Evolutionary conservation across 2,113 vertebrate genomes (phyloP).

Genomic region (Eubucco bourcierii): DNA sequence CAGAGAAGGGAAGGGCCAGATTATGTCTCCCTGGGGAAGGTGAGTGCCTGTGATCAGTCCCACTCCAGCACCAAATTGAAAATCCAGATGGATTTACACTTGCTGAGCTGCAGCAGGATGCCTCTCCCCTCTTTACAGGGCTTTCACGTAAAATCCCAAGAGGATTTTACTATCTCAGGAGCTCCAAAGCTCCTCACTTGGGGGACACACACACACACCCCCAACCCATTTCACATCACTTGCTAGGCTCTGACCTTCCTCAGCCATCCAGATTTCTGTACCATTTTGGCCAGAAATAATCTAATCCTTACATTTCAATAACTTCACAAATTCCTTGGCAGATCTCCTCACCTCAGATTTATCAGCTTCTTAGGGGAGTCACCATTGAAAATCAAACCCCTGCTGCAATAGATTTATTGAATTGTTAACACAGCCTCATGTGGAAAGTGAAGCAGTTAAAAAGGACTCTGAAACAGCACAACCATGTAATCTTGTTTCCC

Average conservation of each 20-base stretch:
- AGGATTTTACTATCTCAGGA: background rate
- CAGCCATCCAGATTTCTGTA: background rate
- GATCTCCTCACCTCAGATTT: background rate
- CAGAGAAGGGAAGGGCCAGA: background rate
- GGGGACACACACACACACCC: too few species aligned
- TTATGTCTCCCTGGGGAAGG: rapidly evolving
- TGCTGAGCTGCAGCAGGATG: rapidly evolving
- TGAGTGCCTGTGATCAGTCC: background rate
- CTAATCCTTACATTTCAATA: background rate
- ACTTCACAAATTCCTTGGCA: background rate
- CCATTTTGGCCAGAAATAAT: background rate
- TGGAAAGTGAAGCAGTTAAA: background rate
- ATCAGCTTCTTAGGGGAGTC: background rate
- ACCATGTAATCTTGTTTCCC: background rate
- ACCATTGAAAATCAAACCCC: background rate
- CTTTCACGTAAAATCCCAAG: background rate
- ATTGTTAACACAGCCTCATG: background rate
- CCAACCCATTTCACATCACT: background rate
- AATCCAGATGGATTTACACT: rapidly evolving
- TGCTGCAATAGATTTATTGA: background rate
- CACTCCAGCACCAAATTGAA: rapidly evolving
- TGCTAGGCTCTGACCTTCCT: background rate
- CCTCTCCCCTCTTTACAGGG: rapidly evolving
- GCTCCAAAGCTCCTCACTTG: background rate
- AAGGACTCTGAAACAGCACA: background rate